phyloP scores from a whole-genome alignment of 2,888 invertebrate genomes.

The Oscheius sp. region DNA sequence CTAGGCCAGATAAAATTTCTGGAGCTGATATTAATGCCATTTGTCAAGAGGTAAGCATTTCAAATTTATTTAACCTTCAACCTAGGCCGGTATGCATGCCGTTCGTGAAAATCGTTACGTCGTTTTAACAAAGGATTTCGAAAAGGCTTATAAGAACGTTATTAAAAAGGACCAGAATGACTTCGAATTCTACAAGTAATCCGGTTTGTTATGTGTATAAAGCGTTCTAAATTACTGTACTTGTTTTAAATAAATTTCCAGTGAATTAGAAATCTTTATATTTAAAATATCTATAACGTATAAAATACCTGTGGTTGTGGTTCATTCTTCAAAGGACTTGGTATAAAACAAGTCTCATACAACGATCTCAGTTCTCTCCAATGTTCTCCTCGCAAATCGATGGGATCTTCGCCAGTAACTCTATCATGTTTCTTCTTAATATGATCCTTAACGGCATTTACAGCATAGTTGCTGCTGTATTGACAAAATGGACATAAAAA shows the following conservation, averaged over 20 bases:
- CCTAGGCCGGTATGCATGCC: slow-evolving; percentile 96
- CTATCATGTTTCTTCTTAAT: background rate
- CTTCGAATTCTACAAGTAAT: slow-evolving; percentile 98
- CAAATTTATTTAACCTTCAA: slow-evolving; percentile 29
- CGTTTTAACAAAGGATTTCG: slow-evolving; percentile 97
- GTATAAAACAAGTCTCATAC: too few relatives aligned
- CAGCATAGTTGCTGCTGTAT: slow-evolving; percentile 21
- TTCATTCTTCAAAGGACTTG: too few relatives aligned
- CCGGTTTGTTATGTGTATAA: background rate
- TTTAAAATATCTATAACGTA: too few relatives aligned
- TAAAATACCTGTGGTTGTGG: too few relatives aligned
- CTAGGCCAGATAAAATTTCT: slow-evolving; percentile 96
- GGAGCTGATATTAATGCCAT: slow-evolving; percentile 99
- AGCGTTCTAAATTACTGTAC: background rate
- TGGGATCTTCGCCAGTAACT: too few relatives aligned
- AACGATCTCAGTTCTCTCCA: too few relatives aligned
- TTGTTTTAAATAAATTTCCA: background rate
- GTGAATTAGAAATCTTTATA: too few relatives aligned
- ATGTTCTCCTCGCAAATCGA: too few relatives aligned
- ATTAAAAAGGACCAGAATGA: slow-evolving; percentile 99
- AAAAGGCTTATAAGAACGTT: slow-evolving; percentile 99
- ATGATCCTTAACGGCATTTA: slow-evolving; percentile 21
- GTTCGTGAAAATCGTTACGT: slow-evolving; percentile 98
- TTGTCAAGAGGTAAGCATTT: slow-evolving; percentile 83
- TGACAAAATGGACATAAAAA: slow-evolving; percentile 23